Conservation (phyloP, 2,113 vertebrate genomes). For the Myiagra hebetior region DNA sequence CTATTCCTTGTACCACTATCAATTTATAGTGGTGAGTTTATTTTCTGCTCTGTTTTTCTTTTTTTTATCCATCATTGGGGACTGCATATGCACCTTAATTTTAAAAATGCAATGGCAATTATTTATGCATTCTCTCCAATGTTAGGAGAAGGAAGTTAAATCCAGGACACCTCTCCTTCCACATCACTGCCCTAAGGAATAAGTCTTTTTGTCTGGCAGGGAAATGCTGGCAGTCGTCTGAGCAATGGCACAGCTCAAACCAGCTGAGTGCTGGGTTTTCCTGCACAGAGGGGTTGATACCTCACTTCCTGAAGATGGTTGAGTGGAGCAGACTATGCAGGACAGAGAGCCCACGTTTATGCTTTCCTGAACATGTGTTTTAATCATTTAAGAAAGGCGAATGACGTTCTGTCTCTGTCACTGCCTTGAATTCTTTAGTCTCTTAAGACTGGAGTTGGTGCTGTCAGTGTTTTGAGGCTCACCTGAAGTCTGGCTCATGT, state of each 20-base stretch:
- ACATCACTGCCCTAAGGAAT: not conserved
- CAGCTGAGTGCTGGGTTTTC: not conserved
- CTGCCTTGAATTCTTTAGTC: not conserved
- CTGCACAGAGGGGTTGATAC: not conserved
- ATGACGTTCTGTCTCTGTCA: not conserved
- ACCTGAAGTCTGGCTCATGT: not conserved
- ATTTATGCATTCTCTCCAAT: not conserved
- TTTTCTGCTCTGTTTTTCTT: not conserved
- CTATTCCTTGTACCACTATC: not conserved
- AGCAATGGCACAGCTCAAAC: not conserved
- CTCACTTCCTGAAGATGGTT: not conserved
- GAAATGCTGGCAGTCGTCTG: not conserved
- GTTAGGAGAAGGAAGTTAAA: not conserved
- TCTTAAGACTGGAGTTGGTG: not conserved
- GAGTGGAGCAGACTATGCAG: not conserved
- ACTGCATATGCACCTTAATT: not conserved
- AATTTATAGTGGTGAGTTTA: not conserved
- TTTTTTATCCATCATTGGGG: not conserved
- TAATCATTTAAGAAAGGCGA: not conserved
- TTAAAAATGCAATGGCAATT: not conserved
- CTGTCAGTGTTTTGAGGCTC: not conserved
- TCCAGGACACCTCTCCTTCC: not conserved
- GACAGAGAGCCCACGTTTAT: rapidly evolving
- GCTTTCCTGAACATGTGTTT: not conserved
- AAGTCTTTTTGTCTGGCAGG: not conserved